Base-by-base conservation (phyloP, 2,797 vertebrate genomes). In the Paedocypris micromegethes region DNA sequence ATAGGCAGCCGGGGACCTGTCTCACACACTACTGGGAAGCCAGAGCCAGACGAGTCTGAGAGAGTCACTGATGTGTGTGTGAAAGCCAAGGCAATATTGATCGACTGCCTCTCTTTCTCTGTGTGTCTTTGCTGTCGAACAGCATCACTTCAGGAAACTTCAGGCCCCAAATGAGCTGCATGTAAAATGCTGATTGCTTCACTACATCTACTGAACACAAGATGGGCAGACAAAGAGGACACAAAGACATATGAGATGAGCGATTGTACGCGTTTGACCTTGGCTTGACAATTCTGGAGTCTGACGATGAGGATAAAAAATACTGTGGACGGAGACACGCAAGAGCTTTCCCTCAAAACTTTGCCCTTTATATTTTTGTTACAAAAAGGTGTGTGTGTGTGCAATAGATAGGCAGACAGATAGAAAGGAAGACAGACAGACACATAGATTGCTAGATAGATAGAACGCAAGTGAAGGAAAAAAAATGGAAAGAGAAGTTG, bases 1-100 rank as follows among this genome's bases (percentile, higher is more conserved):
- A 68, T 43, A 70, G 52, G 57, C 46, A 70, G 68, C 68, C 56
- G 6, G 53, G 23, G 47, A 64, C 39, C 50, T 63, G 53, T 57
- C 44, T 56, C 41, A 70, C 37, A 70, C 57, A 9, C 52, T 63
- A 56, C 39, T 49, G 67, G 51, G 59, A 44, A 41, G 37, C 45
- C 44, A 41, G 6, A 57, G 53, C 50, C 44, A 54, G 57, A 53
- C 43, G 53, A 23, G 56, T 68, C 9, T 7, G 41, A 46, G 53
- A 42, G 4, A 67, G 23, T 42, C 48, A 67, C 9, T 65, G 63
- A 56, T 52, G 57, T 52, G 9, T 5, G 47, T 56, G 7, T 58
- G 48, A 70, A 70, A 57, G 45, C 59, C 46, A 56, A 45, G 23
- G 46, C 51, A 48, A 62, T 62, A 70, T 70, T 50, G 53, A 70